Conservation (phyloP, 1,140 invertebrate genomes). For the Eubasilissa regina region DNA sequence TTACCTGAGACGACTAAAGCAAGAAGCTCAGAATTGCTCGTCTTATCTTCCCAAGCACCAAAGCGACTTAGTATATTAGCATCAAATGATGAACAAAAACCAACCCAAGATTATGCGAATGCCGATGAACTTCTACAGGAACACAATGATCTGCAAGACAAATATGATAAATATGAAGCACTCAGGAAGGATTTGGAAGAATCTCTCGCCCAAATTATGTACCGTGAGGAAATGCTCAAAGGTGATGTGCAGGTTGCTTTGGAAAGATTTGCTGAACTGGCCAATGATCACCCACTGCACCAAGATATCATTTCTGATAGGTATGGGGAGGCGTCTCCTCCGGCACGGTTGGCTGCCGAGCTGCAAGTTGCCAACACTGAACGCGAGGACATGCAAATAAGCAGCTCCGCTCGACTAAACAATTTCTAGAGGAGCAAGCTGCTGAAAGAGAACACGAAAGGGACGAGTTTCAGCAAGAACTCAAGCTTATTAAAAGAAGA, state of each 20-base stretch:
- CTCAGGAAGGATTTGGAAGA: constrained; percentile 69
- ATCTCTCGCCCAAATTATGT: constrained; percentile 72
- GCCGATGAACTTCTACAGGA: constrained; percentile 21
- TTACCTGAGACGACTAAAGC: constrained; percentile 77
- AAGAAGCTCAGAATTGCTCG: constrained; percentile 79
- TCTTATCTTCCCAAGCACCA: constrained; percentile 68
- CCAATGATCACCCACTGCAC: constrained; percentile 65
- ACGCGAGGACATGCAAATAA: constrained; percentile 83
- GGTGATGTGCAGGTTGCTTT: constrained; percentile 72
- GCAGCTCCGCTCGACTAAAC: constrained; percentile 79
- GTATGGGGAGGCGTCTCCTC: constrained; percentile 12
- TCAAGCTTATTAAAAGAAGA: constrained; percentile 76
- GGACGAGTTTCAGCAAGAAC: constrained; percentile 81
- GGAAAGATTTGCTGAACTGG: constrained; percentile 74
- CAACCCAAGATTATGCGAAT: constrained; percentile 23
- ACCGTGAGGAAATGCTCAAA: constrained; percentile 72
- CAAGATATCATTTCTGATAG: constrained; percentile 78
- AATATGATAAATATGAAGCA: constrained; percentile 30
- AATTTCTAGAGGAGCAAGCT: constrained; percentile 87
- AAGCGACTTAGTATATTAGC: constrained; percentile 56
- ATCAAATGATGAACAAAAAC: constrained; percentile 37
- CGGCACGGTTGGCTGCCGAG: constrained; percentile 69
- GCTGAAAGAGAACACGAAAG: constrained; percentile 83
- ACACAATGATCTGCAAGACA: constrained; percentile 20
- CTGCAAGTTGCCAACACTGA: constrained; percentile 77